Evolutionary conservation across 2,888 invertebrate species (phyloP).

Genomic region (Melieria crassipennis): DNA sequence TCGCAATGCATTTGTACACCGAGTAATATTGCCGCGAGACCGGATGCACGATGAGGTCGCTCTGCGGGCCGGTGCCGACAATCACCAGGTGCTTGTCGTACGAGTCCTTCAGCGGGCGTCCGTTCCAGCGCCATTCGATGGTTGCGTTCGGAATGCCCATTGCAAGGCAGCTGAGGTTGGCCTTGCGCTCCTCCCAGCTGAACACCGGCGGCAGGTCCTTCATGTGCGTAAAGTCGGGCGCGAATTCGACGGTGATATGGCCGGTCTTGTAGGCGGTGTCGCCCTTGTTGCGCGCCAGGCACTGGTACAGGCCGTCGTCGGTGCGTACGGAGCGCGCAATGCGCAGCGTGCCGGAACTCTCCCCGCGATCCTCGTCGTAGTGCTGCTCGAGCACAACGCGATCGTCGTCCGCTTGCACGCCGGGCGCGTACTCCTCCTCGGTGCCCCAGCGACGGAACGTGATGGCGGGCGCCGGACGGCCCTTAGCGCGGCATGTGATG

Average conservation of each 20-base stretch:
- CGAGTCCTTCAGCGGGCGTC: constrained; percentile 68
- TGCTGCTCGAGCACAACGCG: constrained; percentile 74
- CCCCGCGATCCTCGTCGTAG: constrained; percentile 68
- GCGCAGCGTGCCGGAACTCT: constrained; percentile 74
- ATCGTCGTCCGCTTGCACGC: constrained; percentile 73
- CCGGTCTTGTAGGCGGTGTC: constrained; percentile 81
- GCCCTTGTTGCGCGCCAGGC: constrained; percentile 83
- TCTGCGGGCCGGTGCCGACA: constrained; percentile 76
- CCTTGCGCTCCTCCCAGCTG: constrained; percentile 84
- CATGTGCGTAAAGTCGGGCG: constrained; percentile 80
- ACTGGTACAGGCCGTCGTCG: constrained; percentile 91
- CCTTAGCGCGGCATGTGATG: constrained; percentile 80
- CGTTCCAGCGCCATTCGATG: constrained; percentile 81
- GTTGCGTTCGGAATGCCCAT: constrained; percentile 91
- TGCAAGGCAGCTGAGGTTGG: constrained; percentile 88
- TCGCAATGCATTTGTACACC: constrained; percentile 83
- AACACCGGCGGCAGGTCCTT: constrained; percentile 78
- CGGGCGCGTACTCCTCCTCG: constrained; percentile 72
- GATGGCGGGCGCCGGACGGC: constrained; percentile 82
- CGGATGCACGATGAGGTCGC: constrained; percentile 77
- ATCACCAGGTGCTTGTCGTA: constrained; percentile 70
- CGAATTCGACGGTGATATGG: constrained; percentile 84
- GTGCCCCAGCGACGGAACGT: constrained; percentile 82
- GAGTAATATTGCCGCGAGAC: constrained; percentile 75
- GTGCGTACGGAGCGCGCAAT: constrained; percentile 74